Conservation (phyloP, 2,888 invertebrate species). For the Melanargia galathea region DNA sequence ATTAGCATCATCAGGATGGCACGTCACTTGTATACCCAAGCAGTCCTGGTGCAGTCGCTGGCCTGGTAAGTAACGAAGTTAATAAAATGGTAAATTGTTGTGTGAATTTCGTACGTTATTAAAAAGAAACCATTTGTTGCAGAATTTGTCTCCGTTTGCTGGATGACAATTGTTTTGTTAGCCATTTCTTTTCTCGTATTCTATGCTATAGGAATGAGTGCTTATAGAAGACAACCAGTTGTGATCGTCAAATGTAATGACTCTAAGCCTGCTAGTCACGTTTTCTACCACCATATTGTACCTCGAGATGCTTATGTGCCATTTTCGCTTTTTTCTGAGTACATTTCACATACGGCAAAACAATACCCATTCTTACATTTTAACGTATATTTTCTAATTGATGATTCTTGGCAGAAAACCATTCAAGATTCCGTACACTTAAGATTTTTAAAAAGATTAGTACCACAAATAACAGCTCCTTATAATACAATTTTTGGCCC, state of each 20-base stretch:
- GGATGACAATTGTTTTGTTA: slow-evolving; percentile 68
- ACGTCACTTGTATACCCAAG: slow-evolving; percentile 54
- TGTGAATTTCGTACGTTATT: background rate
- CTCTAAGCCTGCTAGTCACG: slow-evolving; percentile 56
- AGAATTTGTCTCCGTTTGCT: slow-evolving; percentile 71
- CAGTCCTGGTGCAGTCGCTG: slow-evolving; percentile 59
- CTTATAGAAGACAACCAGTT: slow-evolving; percentile 56
- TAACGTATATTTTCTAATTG: slow-evolving; percentile 64
- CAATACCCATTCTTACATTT: slow-evolving; percentile 60
- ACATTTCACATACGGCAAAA: slow-evolving; percentile 58
- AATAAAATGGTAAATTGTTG: background rate
- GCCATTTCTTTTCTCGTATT: slow-evolving; percentile 66
- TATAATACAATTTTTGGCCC: slow-evolving; percentile 48
- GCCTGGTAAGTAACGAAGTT: slow-evolving; percentile 58
- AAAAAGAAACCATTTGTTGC: slow-evolving; percentile 58
- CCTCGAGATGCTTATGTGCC: slow-evolving; percentile 51
- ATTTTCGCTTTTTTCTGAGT: slow-evolving; percentile 56
- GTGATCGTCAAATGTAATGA: slow-evolving; percentile 56
- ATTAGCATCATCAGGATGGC: slow-evolving; percentile 51
- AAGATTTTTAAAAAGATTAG: slow-evolving; percentile 53
- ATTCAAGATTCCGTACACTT: slow-evolving; percentile 48
- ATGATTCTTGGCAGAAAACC: slow-evolving; percentile 54
- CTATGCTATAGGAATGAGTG: slow-evolving; percentile 62
- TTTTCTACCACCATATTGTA: slow-evolving; percentile 64
- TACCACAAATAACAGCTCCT: slow-evolving; percentile 46